These are phyloP conservation scores for Cyanoramphus novaezelandiae DNA, from an alignment of 2,113 vertebrate genomes.

Conservation along the genomic window DNA sequence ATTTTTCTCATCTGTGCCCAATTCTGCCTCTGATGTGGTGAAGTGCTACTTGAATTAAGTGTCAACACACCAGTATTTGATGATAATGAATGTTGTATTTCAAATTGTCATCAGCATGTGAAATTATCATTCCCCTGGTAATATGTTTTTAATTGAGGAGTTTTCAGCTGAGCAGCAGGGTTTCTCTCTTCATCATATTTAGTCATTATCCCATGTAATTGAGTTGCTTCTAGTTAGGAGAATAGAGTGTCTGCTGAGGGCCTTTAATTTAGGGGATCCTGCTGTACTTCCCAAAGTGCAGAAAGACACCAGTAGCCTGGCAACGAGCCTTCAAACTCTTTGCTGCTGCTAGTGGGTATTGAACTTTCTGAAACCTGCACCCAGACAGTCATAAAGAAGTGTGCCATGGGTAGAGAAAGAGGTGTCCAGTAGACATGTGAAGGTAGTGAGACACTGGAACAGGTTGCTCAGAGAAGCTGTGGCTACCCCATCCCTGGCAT, in stretches of 20 bases:
- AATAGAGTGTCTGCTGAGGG: background rate
- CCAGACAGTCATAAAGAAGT: background rate
- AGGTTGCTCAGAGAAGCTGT: background rate
- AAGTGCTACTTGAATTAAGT: constrained; percentile 10
- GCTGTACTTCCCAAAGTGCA: background rate
- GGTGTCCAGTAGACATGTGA: background rate
- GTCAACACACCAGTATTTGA: background rate
- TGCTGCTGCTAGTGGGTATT: background rate
- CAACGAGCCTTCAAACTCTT: background rate
- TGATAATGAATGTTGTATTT: background rate
- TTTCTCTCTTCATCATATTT: constrained; percentile 12
- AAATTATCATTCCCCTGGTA: background rate
- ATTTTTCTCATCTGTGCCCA: background rate
- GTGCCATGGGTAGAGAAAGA: background rate
- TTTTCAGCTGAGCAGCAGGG: constrained; percentile 5
- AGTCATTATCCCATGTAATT: constrained; percentile 5
- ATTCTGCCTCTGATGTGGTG: background rate
- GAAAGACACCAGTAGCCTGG: background rate
- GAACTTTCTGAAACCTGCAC: background rate
- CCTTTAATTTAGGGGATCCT: background rate
- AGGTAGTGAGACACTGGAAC: background rate
- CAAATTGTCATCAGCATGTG: background rate
- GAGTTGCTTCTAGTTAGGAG: background rate
- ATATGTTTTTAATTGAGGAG: constrained; percentile 35
- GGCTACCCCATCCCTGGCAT: background rate